Evolutionary conservation across 2,113 vertebrate genomes (phyloP), one percentile per base, ranked within the genome.

Genomic region (Ivindomyrus marchei): DNA sequence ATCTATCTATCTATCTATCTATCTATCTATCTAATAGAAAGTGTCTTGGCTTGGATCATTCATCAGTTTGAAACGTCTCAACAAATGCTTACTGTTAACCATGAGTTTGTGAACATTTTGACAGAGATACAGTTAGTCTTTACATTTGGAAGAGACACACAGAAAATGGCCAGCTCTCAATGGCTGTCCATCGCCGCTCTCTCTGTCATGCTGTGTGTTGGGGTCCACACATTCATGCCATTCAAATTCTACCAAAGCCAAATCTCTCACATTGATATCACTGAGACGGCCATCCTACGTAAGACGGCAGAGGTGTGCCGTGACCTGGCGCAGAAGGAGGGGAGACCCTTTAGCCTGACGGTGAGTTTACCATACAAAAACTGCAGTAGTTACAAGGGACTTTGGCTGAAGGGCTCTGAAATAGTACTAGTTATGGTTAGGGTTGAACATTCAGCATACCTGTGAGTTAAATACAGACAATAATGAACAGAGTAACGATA

Each of bases 271-370:
- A 11, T 47, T 0, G 21, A 83, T n/a, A 91, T 90, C 88, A 90
- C 88, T 3, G 77, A 19, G 42, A 85, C 2, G 1, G 91, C 91
- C 49, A 89, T 91, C 39, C 46, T 91, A 21, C 84, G 85, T 62
- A 89, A 87, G 86, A 90, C 91, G 5, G 88, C 89, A 4, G 89
- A 91, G 5, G 89, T 90, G 36, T 91, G 91, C 62, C 45, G 27
- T 53, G 46, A 47, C 9, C 2, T 83, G 9, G 52, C 87, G 4
- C 15, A 13, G 19, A 17, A 77, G 13, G 88, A 91, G 50, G 88
- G 89, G 53, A 39, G 50, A 50, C 58, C 70, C 42, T 90, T 90
- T 24, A 42, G 46, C 52, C 49, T 89, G 83, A 45, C 47, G 13
- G 91, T 91, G 46, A 90, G 90, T 87, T 66, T 66, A 13, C n/a